These are phyloP conservation scores for Arctia plantaginis DNA, from an alignment of 2,888 invertebrate species.

Conservation along the genomic window DNA sequence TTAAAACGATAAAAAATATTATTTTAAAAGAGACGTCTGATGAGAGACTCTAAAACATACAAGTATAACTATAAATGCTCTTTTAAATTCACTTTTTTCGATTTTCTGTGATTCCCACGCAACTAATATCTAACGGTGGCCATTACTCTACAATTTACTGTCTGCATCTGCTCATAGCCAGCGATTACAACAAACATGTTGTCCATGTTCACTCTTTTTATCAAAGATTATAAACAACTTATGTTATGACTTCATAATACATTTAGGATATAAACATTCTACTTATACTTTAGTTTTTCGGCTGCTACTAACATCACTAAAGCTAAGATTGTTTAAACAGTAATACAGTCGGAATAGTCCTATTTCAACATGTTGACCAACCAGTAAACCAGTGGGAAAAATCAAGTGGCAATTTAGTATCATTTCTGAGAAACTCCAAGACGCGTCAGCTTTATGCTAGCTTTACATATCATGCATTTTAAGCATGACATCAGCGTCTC, in stretches of 20 bases:
- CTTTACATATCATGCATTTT: slow-evolving; percentile 54
- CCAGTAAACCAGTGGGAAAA: slow-evolving; percentile 40
- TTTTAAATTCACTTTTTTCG: not conserved
- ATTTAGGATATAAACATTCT: not conserved
- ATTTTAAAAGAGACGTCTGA: not conserved
- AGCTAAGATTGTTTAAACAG: slow-evolving; percentile 13
- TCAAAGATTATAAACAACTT: not conserved
- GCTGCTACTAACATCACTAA: not conserved
- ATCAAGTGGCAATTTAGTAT: slow-evolving; percentile 34
- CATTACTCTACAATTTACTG: slow-evolving; percentile 14
- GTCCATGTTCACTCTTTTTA: not conserved
- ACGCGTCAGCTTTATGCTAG: slow-evolving; percentile 50
- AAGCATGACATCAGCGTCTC: slow-evolving; percentile 69
- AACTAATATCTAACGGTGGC: slow-evolving; percentile 17
- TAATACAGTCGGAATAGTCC: not conserved
- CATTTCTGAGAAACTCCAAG: slow-evolving; percentile 54
- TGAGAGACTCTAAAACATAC: not conserved
- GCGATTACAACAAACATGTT: slow-evolving; percentile 7
- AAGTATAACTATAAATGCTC: not conserved
- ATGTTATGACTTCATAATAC: not conserved
- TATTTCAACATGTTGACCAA: slow-evolving; percentile 16
- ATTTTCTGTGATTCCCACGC: not conserved
- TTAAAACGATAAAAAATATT: not conserved
- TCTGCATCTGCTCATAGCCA: slow-evolving; percentile 8
- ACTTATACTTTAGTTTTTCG: not conserved